Evolutionary conservation across 2,888 invertebrate genomes (phyloP).

Genomic region (Automeris io): DNA sequence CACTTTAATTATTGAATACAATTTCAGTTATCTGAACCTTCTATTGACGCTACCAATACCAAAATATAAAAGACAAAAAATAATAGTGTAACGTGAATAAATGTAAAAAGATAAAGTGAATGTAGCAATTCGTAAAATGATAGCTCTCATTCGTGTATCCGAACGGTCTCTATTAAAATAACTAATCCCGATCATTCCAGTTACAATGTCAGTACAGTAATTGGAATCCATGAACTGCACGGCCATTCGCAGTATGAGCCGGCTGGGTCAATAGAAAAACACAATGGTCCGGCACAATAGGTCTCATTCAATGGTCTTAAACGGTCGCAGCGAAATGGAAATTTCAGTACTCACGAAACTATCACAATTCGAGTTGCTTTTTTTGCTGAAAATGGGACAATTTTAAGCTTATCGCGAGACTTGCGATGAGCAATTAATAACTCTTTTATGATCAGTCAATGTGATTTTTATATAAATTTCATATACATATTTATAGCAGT

Average conservation of each 20-base stretch:
- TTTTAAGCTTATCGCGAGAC: slow-evolving; percentile 17
- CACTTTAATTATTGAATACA: too few species aligned
- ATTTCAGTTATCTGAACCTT: too few species aligned
- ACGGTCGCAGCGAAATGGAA: slow-evolving; percentile 63
- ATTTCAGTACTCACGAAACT: slow-evolving; percentile 58
- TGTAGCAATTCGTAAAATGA: slow-evolving; percentile 2
- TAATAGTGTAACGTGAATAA: too few species aligned
- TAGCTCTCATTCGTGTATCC: slow-evolving; percentile 5
- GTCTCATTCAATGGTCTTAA: slow-evolving; percentile 58
- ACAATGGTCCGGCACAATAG: slow-evolving; percentile 64
- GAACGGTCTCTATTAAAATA: slow-evolving; percentile 30
- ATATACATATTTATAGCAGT: too few species aligned
- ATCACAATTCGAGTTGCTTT: slow-evolving; percentile 41
- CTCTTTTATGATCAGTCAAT: neutral
- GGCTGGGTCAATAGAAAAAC: slow-evolving; percentile 63
- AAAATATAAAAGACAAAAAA: neutral
- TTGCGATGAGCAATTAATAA: neutral
- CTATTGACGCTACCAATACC: too few species aligned
- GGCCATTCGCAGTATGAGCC: slow-evolving; percentile 50
- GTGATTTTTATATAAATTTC: too few species aligned
- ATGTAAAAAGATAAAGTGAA: too few species aligned
- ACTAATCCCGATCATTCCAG: slow-evolving; percentile 40
- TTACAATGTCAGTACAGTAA: slow-evolving; percentile 54
- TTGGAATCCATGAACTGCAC: slow-evolving; percentile 50
- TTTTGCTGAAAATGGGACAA: slow-evolving; percentile 21